Evolutionary conservation across 1,140 invertebrate species (phyloP), one percentile per base, ranked within the genome.

Genomic region (Oncopeltus fasciatus): DNA sequence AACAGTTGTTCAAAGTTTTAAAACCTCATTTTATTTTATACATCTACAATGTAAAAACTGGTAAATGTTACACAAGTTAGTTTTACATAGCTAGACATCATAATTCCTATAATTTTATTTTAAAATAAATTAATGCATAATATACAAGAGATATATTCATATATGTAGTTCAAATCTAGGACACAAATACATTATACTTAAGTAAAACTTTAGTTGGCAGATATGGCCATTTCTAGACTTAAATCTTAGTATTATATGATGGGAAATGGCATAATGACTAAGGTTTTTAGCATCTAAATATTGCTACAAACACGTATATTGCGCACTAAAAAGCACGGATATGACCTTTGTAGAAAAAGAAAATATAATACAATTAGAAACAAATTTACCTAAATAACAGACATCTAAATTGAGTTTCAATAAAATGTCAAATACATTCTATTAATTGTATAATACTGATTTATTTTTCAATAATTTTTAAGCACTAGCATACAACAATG

Each of bases 21-120:
- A 57, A 57, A 57, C n/a, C n/a, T 57, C 26, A 33, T 33, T 33
- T 57, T 31, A 44, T 66, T 49, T 60, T 51, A 65, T 65, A 65
- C 65, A 66, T 63, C 60, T 66, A 66, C 65, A 63, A 66, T 63
- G 65, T 66, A 66, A 66, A 66, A 66, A 66, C 65, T 63, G 62
- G 65, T 66, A 63, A 63, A 60, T 63, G 33, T 62, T 63, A 63
- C 61, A 65, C 53, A 47, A 62, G 58, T 67, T 65, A 63, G 47
- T 65, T 53, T 53, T 18, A 60, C 58, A 47, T 60, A 44, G 43
- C 58, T 60, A 60, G 58, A 60, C 58, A 60, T 38, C 33, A 44
- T 60, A 24, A 60, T 46, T 24, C n/a, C 33, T 53, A 53, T 20
- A 3, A 31, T 28, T 57, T 31, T 18, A 58, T 33, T 26, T 57